Evolutionary conservation across 2,797 vertebrate genomes (phyloP), one percentile per base, ranked within the genome.

Genomic region (Eidolon dupreanum): DNA sequence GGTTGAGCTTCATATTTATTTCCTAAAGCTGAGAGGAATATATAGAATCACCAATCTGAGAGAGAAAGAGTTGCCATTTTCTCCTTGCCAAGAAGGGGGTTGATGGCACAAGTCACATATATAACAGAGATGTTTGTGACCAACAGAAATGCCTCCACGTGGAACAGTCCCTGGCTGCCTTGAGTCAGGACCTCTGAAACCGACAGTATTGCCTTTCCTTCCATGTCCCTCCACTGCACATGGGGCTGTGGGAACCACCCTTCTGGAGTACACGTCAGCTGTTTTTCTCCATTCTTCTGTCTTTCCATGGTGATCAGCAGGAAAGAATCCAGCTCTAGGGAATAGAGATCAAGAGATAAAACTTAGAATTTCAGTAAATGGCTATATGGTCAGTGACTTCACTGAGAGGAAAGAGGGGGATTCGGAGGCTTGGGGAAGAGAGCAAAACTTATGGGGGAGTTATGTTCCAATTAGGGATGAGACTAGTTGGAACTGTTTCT

Each of bases 191-290:
- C 38, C 61, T 94, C 71, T 1, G 95, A 90, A 51, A 16, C 11
- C 0, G 92, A 81, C 0, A 88, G 84, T 0, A 92, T 15, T 0
- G 8, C 4, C 19, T 46, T 87, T 55, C 95, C 93, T 6, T 90
- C 71, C 16, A 0, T 2, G 70, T 94, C 93, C 19, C 24, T 92
- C 96, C 97, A 97, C 13, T 90, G 95, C 51, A 96, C 88, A 0
- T 26, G 68, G 5, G 97, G 97, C 61, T 17, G 11, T 11, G 96
- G 97, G 77, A 96, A 97, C 96, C 97, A 97, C 10, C 96, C 97
- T 4, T 74, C 66, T 0, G 97, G 97, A 8, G 57, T 26, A 17
- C 96, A 98, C 36, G 8, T 63, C 36, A 97, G 53, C 68, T 65
- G 51, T 24, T 6, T 7, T 19, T 43, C 55, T 74, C 90, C 93